Percentiles rank a stretch among this genome's conserved stretches.
These are phyloP conservation scores for Cricetomys ansorgei DNA, from an alignment of 2,113 vertebrate species.

Conservation along the genomic window DNA sequence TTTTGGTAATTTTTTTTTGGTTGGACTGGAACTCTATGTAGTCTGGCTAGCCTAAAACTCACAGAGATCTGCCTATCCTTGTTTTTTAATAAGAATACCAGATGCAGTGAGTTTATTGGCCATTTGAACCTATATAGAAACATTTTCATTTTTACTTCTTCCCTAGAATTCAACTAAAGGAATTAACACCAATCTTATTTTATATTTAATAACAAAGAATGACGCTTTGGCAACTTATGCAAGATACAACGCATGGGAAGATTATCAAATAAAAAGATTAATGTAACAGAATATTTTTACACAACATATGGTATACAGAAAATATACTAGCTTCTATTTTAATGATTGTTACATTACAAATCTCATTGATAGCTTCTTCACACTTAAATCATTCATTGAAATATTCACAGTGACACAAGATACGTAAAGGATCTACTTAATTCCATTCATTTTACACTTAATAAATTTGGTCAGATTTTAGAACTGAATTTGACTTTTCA, in stretches of 20 bases:
- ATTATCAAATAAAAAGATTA: not conserved
- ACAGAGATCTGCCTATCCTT: not conserved
- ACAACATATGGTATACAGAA: not conserved
- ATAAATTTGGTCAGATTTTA: not conserved
- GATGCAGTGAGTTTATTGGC: conserved; percentile 51
- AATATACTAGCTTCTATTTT: not conserved
- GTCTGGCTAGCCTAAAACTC: not conserved
- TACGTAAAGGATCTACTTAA: not conserved
- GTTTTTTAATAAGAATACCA: conserved; percentile 62
- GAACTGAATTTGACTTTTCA: not conserved
- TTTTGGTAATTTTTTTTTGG: conserved; percentile 42
- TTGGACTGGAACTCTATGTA: not conserved
- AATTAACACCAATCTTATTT: conserved; percentile 62
- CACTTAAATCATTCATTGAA: not conserved
- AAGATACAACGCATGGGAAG: not conserved
- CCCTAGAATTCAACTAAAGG: conserved; percentile 66
- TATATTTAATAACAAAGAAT: conserved; percentile 3
- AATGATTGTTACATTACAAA: not conserved
- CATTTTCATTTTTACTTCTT: not conserved
- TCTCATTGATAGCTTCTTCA: not conserved
- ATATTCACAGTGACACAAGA: not conserved
- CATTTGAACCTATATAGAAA: conserved; percentile 65
- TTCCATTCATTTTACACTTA: not conserved
- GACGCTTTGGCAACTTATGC: conserved; percentile 25
- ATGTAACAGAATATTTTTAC: not conserved